A percentile compares a stretch with the other conserved stretches of the same genome.
phyloP scores from a whole-genome alignment of 2,888 invertebrate species.

The Bombyx huttoni region DNA sequence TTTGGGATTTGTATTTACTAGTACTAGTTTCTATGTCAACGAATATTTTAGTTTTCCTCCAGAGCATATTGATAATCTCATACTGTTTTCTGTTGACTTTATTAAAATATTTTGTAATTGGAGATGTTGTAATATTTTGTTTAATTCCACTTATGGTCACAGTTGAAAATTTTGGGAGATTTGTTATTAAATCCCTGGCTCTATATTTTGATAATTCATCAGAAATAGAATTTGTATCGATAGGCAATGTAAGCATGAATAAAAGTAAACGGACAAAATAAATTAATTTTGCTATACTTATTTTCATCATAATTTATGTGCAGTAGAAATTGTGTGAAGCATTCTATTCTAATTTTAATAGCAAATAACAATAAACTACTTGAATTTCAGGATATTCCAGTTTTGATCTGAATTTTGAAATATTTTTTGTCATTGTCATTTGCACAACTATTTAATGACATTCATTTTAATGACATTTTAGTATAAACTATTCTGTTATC shows the following conservation, averaged over 20 bases:
- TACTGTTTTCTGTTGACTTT: slow-evolving; percentile 39
- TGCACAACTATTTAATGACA: too few species aligned
- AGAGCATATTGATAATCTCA: slow-evolving; percentile 44
- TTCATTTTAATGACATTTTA: too few species aligned
- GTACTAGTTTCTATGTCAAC: slow-evolving; percentile 17
- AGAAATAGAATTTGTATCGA: background rate
- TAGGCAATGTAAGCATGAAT: background rate
- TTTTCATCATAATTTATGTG: background rate
- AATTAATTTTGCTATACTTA: background rate
- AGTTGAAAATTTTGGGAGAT: background rate
- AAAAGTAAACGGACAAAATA: background rate
- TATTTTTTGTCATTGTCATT: too few species aligned
- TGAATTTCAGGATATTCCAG: too few species aligned
- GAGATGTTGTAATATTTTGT: background rate
- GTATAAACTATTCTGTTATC: too few species aligned
- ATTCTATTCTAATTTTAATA: background rate
- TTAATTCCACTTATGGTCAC: background rate
- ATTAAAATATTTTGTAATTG: slow-evolving; percentile 26
- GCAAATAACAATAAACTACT: background rate
- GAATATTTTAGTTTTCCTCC: slow-evolving; percentile 41
- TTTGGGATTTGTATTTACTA: slow-evolving; percentile 4
- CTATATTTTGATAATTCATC: background rate
- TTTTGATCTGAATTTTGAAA: too few species aligned
- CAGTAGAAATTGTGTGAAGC: background rate
- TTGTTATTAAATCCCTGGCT: background rate